Conservation (phyloP, 2,113 vertebrate species). For the Quiscalus mexicanus region DNA sequence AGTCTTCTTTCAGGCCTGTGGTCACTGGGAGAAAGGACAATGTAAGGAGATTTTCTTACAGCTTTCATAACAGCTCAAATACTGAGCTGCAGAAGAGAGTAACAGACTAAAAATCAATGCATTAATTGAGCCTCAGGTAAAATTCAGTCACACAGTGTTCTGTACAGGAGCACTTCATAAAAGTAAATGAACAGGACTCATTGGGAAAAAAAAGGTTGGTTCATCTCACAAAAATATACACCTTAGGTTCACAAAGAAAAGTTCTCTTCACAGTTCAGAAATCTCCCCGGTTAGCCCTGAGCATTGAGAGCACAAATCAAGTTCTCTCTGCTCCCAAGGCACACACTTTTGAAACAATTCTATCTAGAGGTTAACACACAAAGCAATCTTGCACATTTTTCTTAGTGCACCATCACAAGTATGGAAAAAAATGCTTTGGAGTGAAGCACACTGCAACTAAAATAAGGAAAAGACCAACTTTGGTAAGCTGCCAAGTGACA, state of each 20-base stretch:
- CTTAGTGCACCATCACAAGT: background rate
- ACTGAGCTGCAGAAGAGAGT: background rate
- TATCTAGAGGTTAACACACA: background rate
- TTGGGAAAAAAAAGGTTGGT: background rate
- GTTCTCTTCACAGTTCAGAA: background rate
- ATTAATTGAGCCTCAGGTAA: background rate
- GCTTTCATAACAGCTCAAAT: background rate
- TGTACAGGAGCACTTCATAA: background rate
- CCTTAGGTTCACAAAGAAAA: background rate
- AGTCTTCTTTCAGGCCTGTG: background rate
- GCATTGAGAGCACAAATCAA: background rate
- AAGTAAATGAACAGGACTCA: background rate
- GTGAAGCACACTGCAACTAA: background rate
- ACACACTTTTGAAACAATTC: background rate
- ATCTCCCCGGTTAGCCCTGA: background rate
- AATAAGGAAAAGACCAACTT: background rate
- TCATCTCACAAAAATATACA: background rate
- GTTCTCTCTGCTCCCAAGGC: background rate
- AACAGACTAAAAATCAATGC: background rate
- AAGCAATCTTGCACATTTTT: background rate
- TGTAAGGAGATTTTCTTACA: background rate
- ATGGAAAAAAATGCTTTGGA: background rate
- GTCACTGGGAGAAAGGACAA: background rate
- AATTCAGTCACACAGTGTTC: background rate
- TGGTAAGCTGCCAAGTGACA: background rate